Base-by-base conservation (phyloP, 2,888 invertebrate species). In the Caenorhabditis doughertyi region DNA sequence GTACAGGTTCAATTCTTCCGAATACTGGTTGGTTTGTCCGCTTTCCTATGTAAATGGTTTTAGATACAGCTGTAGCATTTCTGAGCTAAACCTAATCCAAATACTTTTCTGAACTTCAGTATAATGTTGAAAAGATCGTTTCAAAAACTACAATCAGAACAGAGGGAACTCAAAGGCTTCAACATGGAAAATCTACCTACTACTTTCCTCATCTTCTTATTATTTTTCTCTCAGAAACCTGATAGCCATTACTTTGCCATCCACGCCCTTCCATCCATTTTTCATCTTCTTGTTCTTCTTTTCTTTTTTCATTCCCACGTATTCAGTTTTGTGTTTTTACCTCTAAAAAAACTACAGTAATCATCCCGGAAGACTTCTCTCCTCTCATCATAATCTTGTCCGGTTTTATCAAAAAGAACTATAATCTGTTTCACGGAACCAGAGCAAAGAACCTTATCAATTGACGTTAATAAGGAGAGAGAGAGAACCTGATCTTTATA, bases 401-500 rank as follows among this genome's bases (percentile, higher is more conserved):
- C 76, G 76, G 76, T 56, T 68, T 21, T 58, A 27, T 27, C 16
- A 32, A 62, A 27, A 51, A 39, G 5, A 44, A 55, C 73, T 51
- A 49, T 76, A 60, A 76, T 65, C 56, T 58, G 58, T 74, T 74
- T 74, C 67, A 74, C 74, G 74, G 74, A 74, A 76, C 67, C 62
- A 62, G 44, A 21, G 64, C 42, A 44, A 25, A 47, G 39, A 62
- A 53, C 72, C 76, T 76, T 76, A 76, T 76, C 76, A 76, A 68
- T 21, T 68, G 67, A 76, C 76, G 76, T 76, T 76, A 68, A 60
- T 47, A 76, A 53, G 64, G 47, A 44, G 9, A 58, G 39, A 35
- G 13, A 18, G 44, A 47, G 18, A 47, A 47, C 67, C 60, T 25
- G 32, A 58, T 71, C 44, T 62, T 39, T 32, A 53, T 27, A 29